These are phyloP conservation scores for Alethe castanea DNA, from an alignment of 2,113 vertebrate genomes.

Conservation along the genomic window DNA sequence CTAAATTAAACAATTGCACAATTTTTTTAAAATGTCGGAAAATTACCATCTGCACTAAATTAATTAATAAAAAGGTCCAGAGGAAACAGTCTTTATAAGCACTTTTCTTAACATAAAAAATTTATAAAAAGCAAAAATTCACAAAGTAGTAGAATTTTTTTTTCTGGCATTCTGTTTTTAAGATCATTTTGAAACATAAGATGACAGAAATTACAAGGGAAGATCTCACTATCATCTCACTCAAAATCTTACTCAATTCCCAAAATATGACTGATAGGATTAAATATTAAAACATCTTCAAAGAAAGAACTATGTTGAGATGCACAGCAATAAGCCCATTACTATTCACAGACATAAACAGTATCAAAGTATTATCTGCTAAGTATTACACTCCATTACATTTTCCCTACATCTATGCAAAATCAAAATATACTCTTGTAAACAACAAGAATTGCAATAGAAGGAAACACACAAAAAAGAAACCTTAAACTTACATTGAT, in stretches of 20 bases:
- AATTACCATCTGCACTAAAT: slow-evolving; percentile 73
- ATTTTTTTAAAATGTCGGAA: slow-evolving; percentile 65
- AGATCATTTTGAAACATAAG: slow-evolving; percentile 56
- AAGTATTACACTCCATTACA: slow-evolving; percentile 14
- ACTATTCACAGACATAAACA: slow-evolving; percentile 53
- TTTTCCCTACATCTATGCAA: slow-evolving; percentile 26
- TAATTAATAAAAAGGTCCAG: slow-evolving; percentile 65
- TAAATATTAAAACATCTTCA: slow-evolving; percentile 41
- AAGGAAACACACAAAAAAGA: slow-evolving; percentile 50
- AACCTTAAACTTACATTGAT: slow-evolving; percentile 76
- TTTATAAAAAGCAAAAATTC: slow-evolving; percentile 50
- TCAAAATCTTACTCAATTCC: slow-evolving; percentile 2
- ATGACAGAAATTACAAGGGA: slow-evolving; percentile 35
- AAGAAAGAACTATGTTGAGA: not conserved
- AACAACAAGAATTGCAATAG: slow-evolving; percentile 39
- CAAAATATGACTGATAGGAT: slow-evolving; percentile 13
- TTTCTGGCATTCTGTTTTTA: slow-evolving; percentile 41
- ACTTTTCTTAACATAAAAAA: slow-evolving; percentile 67
- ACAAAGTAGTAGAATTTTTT: slow-evolving; percentile 25
- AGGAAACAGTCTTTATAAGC: slow-evolving; percentile 63
- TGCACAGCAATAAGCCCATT: not conserved
- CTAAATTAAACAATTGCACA: slow-evolving; percentile 76
- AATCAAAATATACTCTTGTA: slow-evolving; percentile 42
- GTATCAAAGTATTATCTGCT: slow-evolving; percentile 38
- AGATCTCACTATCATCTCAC: not conserved